These are phyloP conservation scores for Anguilla japonica DNA, from an alignment of 2,113 vertebrate genomes.

Conservation along the genomic window DNA sequence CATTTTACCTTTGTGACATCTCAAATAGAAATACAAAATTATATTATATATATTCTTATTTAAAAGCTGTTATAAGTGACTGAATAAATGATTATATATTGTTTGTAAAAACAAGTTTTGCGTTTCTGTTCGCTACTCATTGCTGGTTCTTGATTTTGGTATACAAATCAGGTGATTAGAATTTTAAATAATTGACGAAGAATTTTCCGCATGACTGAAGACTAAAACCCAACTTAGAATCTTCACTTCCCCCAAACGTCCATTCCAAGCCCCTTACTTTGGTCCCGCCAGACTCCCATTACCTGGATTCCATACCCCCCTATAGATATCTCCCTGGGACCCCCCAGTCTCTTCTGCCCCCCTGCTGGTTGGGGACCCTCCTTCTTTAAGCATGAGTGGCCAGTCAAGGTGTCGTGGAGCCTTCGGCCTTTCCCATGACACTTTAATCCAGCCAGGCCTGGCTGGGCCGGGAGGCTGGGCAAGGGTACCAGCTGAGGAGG, in stretches of 20 bases:
- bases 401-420: constrained; percentile 34
- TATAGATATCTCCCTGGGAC: neutral
- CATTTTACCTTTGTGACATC: constrained; percentile 19
- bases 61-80: constrained; percentile 57
- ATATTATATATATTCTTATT: constrained; percentile 60
- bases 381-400: constrained; percentile 57
- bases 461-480: constrained; percentile 23
- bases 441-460: constrained; percentile 53
- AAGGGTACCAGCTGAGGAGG: constrained; percentile 22
- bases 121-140: constrained; percentile 30
- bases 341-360: neutral
- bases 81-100: constrained; percentile 54
- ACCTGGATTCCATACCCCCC: neutral
- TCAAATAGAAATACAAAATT: constrained; percentile 29
- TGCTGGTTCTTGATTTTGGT: neutral
- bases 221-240: neutral
- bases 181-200: neutral
- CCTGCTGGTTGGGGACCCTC: neutral
- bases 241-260: neutral
- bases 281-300: neutral
- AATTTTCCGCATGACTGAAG: neutral
- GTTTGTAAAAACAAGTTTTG: constrained; percentile 45
- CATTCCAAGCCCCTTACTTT: neutral
- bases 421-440: constrained; percentile 61
- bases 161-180: neutral